Conservation (phyloP, 2,113 vertebrate species). For the Xenopus laevis region DNA sequence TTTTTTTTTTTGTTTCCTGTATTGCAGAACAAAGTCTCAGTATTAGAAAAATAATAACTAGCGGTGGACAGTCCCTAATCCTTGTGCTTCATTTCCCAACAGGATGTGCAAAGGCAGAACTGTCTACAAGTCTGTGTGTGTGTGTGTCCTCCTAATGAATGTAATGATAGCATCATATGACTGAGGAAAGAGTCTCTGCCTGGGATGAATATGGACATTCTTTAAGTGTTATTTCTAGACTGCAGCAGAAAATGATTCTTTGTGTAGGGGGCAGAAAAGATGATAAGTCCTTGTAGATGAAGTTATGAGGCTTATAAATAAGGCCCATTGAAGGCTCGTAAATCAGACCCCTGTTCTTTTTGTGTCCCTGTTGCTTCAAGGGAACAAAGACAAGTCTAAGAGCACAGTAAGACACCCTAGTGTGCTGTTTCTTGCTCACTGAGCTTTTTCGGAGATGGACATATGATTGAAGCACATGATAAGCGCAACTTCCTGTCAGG, state of each 20-base stretch:
- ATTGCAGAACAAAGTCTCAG: not conserved
- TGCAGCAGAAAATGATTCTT: conserved; percentile 17
- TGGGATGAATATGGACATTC: conserved; percentile 21
- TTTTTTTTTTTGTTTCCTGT: conserved; percentile 23
- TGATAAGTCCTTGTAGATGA: conserved; percentile 21
- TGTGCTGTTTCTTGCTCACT: conserved; percentile 31
- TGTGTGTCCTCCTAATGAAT: conserved; percentile 5
- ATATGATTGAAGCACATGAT: conserved; percentile 12
- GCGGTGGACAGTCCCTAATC: conserved; percentile 15
- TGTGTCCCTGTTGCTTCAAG: conserved; percentile 21
- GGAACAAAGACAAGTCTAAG: conserved; percentile 22
- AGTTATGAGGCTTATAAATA: conserved; percentile 11
- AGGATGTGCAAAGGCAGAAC: conserved; percentile 25
- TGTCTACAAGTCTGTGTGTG: not conserved
- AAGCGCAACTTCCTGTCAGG: too few relatives aligned
- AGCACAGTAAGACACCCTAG: conserved; percentile 10
- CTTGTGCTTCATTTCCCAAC: conserved; percentile 2
- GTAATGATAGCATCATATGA: conserved; percentile 6
- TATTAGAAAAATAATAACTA: conserved; percentile 3
- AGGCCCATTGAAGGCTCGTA: conserved; percentile 24
- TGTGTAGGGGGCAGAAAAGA: conserved; percentile 19
- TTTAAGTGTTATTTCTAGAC: conserved; percentile 24
- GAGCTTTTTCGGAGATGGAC: not conserved
- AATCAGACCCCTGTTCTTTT: conserved; percentile 13
- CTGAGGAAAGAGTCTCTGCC: conserved; percentile 27